Base-by-base conservation (phyloP, 2,888 invertebrate species). In the Leucophenga montana region DNA sequence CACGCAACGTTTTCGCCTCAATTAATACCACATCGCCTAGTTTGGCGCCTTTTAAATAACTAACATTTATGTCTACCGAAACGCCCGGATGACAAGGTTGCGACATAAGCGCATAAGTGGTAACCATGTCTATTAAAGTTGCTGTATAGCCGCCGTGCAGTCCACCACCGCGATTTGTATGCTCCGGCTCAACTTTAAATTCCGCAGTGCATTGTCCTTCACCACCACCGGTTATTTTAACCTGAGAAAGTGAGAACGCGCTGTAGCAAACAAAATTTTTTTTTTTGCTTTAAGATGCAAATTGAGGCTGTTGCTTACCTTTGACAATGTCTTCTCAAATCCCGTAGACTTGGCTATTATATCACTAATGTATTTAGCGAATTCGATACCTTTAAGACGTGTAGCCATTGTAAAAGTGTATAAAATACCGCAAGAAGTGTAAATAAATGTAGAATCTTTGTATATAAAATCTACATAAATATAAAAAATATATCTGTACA, bases 111-210 rank as follows among this genome's bases (percentile, higher is more conserved):
- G 95, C 96, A 84, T 93, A 92, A 0, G 94, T 94, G 3, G 96
- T 95, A 18, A 96, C 87, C 67, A 90, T 89, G 85, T 95, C 95
- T 14, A 88, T 79, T 18, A 97, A 85, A 0, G 95, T 94, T 4
- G 95, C 93, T 5, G 94, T 94, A 79, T 95, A 92, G 14, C 96
- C 97, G 4, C 97, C 97, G 85, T 97, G 97, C 1, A 97, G 87
- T 0, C 92, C 92, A 0, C 95, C 95, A 4, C 91, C 92, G 31
- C 89, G 87, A 87, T 97, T 97, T 1, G 93, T 88, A 84, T 95
- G 94, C 75, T 94, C 93, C 0, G 93, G 90, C 0, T 90, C 91
- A 0, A 97, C 92, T 77, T 90, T 91, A 82, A 97, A 91, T 86
- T 95, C 93, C 33, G 95, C 95, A 16, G 90, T 86, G 86, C 95